Evolutionary conservation across 2,888 invertebrate genomes (phyloP), one percentile per base, ranked within the genome.

Genomic region (Tipula unca): DNA sequence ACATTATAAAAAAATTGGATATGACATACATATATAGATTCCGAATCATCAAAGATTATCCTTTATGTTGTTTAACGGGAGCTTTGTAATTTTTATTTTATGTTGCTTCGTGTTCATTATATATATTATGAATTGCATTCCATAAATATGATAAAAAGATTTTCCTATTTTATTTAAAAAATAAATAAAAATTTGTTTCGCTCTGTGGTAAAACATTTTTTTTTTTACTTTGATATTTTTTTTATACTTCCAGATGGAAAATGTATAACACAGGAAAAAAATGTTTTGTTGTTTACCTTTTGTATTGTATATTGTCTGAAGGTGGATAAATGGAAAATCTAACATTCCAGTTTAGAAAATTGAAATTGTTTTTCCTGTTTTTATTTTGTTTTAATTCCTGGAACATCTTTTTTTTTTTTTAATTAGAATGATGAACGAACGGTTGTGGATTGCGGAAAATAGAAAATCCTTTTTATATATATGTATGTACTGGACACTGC

Each of bases 61-160:
- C 69, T 69, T 69, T 69, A 0, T 69, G 69, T 69, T 13, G 25
- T 69, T 20, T 25, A 69, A 69, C 69, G 25, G 69, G 25, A 8
- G 69, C 69, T 69, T 69, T 69, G 69, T 69, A 69, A 69, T 69
- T 48, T n/a, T 48, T 32, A 32, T 32, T 48, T 48, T 48, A 48
- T 48, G 17, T 48, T 48, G 17, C 69, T 69, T 25, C 69, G 69
- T 69, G 69, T 69, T 69, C 69, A 69, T 69, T 69, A 69, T 69
- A 69, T 69, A 25, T 69, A 69, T 69, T 69, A 69, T 69, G 69
- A 69, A 69, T 69, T 69, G 69, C 69, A 69, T 69, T 69, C 69
- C 69, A 69, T 69, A 69, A 69, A 69, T 69, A 69, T 69, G 25
- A 69, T 69, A 69, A 69, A 69, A 69, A 69, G 69, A 69, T 69